Conservation (phyloP, 2,113 vertebrate genomes). For the Muscicapa adusta region DNA sequence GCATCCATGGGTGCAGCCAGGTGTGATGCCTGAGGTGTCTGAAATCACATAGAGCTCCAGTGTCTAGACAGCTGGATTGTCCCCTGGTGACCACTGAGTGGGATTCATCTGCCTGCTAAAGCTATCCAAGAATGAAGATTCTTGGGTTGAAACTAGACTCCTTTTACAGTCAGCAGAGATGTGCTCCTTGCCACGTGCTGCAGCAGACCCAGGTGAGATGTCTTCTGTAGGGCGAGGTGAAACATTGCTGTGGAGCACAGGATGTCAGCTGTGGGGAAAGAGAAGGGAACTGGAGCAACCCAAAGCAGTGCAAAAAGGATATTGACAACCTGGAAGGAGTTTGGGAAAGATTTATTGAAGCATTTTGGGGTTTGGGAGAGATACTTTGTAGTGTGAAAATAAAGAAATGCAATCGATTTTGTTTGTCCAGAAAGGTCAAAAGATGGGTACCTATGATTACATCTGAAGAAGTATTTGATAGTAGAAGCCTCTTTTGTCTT, state of each 20-base stretch:
- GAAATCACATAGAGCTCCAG: not conserved
- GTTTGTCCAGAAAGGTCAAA: constrained; percentile 1
- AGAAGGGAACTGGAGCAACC: not conserved
- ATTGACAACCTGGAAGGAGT: not conserved
- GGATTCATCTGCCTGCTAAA: not conserved
- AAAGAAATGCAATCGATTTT: not conserved
- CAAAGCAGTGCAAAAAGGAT: not conserved
- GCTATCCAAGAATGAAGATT: not conserved
- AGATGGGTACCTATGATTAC: not conserved
- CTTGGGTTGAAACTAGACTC: not conserved
- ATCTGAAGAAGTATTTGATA: not conserved
- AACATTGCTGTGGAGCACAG: not conserved
- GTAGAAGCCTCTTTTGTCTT: constrained; percentile 2
- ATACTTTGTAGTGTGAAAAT: not conserved
- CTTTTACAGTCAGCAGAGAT: not conserved
- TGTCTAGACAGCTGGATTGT: not conserved
- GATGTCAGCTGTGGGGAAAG: not conserved
- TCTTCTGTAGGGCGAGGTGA: not conserved
- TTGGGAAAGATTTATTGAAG: constrained; percentile 1
- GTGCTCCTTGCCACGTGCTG: not conserved
- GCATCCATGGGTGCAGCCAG: not conserved
- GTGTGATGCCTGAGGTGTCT: constrained; percentile 30
- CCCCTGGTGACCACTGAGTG: not conserved
- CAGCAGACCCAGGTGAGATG: not conserved
- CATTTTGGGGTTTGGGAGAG: not conserved